These are phyloP conservation scores for Orthosia gracilis DNA, from an alignment of 2,888 invertebrate species.

Conservation along the genomic window DNA sequence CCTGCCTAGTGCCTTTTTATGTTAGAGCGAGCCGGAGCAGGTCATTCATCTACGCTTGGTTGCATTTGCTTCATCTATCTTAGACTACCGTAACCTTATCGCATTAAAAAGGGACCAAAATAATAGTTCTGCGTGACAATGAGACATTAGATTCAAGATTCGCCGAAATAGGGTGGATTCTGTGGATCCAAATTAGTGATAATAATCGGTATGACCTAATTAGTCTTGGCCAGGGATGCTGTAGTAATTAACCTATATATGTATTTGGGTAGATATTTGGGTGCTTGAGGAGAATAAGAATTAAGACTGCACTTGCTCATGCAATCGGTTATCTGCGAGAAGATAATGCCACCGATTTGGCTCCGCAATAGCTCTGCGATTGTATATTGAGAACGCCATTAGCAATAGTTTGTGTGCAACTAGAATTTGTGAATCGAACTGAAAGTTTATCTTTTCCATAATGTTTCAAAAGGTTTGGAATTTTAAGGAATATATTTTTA, in stretches of 20 bases:
- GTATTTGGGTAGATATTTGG: not conserved
- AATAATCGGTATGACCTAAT: not conserved
- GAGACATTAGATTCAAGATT: not conserved
- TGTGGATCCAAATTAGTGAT: not conserved
- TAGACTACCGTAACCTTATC: not conserved
- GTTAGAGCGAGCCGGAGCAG: conserved; percentile 3
- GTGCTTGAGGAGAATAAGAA: not conserved
- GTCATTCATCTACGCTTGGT: not conserved
- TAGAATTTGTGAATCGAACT: not conserved
- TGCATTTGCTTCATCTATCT: conserved; percentile 6
- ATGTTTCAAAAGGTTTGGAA: not conserved
- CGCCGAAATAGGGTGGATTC: not conserved
- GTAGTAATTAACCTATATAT: not conserved
- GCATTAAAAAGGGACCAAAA: not conserved
- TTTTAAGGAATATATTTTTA: not conserved
- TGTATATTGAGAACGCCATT: not conserved
- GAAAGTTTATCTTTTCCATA: not conserved
- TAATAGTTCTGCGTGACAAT: not conserved
- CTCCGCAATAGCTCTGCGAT: conserved; percentile 5
- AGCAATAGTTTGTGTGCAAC: not conserved
- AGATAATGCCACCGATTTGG: conserved; percentile 9
- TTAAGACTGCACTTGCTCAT: conserved; percentile 10
- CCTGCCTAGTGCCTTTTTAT: no score
- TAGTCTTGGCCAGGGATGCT: not conserved
- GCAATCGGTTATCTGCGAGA: not conserved